These are phyloP conservation scores for Ypsolopha scabrella DNA, from an alignment of 2,888 invertebrate species.

Conservation along the genomic window DNA sequence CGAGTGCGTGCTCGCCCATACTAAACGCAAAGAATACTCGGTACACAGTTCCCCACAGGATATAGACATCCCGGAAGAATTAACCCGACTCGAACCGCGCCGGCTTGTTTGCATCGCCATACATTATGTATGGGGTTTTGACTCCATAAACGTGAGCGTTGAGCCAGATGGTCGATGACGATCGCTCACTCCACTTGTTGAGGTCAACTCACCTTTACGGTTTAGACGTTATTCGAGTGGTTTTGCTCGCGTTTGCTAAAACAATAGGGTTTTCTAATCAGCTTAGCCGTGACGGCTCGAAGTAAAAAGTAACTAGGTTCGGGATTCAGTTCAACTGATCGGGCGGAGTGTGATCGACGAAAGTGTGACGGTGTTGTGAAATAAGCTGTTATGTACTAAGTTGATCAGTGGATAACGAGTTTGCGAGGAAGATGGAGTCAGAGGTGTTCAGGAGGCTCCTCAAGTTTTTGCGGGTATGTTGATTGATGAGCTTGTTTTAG, in stretches of 20 bases:
- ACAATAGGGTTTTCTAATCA: neutral
- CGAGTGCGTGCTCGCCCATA: constrained; percentile 39
- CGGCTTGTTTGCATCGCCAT: constrained; percentile 45
- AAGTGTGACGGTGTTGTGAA: constrained; percentile 49
- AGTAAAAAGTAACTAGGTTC: constrained; percentile 8
- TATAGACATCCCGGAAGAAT: constrained; percentile 65
- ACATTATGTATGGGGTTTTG: constrained; percentile 14
- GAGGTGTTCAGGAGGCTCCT: constrained; percentile 30
- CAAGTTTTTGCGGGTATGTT: constrained; percentile 37
- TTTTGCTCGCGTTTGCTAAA: neutral
- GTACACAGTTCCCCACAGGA: constrained; percentile 38
- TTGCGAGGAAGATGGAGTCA: constrained; percentile 30
- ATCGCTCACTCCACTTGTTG: no score
- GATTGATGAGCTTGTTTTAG: neutral
- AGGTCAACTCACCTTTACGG: no score
- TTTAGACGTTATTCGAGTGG: neutral
- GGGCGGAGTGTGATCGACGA: constrained; percentile 17
- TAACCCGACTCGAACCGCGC: constrained; percentile 31
- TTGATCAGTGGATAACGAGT: constrained; percentile 21
- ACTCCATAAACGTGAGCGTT: neutral
- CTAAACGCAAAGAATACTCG: constrained; percentile 23
- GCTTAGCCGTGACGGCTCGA: neutral
- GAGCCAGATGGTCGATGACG: neutral
- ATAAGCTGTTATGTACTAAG: constrained; percentile 16
- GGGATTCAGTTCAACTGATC: constrained; percentile 14